phyloP scores from a whole-genome alignment of 2,888 invertebrate species.

The Bombylius major region DNA sequence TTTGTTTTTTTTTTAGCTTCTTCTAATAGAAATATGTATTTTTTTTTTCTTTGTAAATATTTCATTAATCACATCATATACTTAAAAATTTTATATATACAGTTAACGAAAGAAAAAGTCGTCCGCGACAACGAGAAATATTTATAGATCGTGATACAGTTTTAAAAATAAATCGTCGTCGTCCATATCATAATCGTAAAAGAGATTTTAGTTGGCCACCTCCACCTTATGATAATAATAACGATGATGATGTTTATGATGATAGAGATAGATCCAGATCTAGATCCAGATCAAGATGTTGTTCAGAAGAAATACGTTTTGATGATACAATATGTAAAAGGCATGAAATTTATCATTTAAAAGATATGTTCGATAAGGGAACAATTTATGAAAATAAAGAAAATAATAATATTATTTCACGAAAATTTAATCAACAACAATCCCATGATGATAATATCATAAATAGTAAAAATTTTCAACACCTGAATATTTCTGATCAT shows the following conservation, averaged over 20 bases:
- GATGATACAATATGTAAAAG: conserved; percentile 23
- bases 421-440: not conserved
- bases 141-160: conserved; percentile 34
- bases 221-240: not conserved
- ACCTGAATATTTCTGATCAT: too few species aligned
- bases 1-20: too few species aligned
- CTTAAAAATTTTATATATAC: too few species aligned
- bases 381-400: conserved; percentile 2
- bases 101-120: conserved; percentile 23
- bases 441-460: not conserved
- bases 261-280: not conserved
- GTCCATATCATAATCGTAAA: conserved; percentile 23
- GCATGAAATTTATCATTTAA: conserved; percentile 27
- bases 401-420: conserved; percentile 1
- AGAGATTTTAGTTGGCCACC: conserved; percentile 35
- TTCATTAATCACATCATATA: too few species aligned
- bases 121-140: conserved; percentile 27
- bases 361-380: conserved; percentile 27
- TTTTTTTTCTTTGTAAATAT: too few species aligned
- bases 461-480: too few species aligned
- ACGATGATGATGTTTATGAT: not conserved
- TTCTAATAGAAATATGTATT: too few species aligned
- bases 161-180: conserved; percentile 32
- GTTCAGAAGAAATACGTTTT: conserved; percentile 22
- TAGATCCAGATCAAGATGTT: conserved; percentile 18